Evolutionary conservation across 2,888 invertebrate species (phyloP).

Genomic region (Leptothorax acervorum): DNA sequence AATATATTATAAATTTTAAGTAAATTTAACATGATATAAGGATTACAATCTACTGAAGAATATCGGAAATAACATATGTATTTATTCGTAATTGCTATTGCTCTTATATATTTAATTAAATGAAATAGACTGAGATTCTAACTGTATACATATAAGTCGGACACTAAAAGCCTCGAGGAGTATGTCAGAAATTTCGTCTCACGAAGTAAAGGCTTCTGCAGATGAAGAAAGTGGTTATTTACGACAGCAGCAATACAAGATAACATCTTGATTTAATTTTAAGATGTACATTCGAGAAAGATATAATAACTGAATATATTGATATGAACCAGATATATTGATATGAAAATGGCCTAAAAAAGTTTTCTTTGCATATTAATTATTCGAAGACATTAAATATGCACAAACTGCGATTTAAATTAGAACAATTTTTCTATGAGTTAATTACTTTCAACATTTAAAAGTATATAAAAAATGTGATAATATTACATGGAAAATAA

Average conservation of each 20-base stretch:
- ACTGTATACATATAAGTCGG: constrained; percentile 74
- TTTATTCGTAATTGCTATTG: neutral
- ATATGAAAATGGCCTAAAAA: neutral
- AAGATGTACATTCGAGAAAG: constrained; percentile 34
- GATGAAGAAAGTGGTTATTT: constrained; percentile 79
- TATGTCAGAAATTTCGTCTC: constrained; percentile 78
- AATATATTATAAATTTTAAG: constrained; percentile 9
- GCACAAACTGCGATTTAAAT: neutral
- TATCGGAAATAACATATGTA: neutral
- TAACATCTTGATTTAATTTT: constrained; percentile 57
- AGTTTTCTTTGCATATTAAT: neutral
- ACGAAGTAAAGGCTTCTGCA: constrained; percentile 65
- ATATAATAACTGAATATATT: constrained; percentile 3
- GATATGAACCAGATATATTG: neutral
- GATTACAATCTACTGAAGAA: neutral
- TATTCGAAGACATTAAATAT: neutral
- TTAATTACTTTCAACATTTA: neutral
- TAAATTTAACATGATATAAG: neutral
- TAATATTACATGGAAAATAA: neutral
- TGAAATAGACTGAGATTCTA: constrained; percentile 10
- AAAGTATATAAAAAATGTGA: neutral
- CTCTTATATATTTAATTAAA: neutral
- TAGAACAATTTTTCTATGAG: neutral
- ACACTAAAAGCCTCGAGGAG: constrained; percentile 80
- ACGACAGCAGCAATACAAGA: constrained; percentile 46